Base-by-base conservation (phyloP, 2,888 invertebrate species). In the Creontiades dilutus region DNA sequence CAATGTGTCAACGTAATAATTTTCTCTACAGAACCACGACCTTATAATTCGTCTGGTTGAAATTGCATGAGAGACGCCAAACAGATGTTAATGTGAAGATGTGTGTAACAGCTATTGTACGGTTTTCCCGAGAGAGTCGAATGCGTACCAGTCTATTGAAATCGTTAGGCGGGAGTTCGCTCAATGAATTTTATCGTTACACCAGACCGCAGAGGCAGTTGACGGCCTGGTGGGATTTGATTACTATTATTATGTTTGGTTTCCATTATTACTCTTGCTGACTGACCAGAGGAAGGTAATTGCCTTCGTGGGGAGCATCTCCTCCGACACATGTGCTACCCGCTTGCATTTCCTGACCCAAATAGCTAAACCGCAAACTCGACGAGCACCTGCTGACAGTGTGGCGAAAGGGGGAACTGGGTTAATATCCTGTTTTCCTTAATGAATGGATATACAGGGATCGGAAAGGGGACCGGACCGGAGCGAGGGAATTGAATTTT, bases 191-290 rank as follows among this genome's bases (percentile, higher is more conserved):
- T 47, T 78, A 78, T 78, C 19, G 78, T 78, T 78, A 78, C 46
- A 46, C 78, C 68, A 61, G 76, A 76, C 76, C 76, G 16, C 28
- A 28, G n/a, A 28, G 27, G 16, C 76, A 78, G 78, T 78, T 46
- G 78, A 78, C 46, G 46, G 46, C 78, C 78, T 47, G 78, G 78
- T 46, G 57, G 28, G 75, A 85, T 85, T 57, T 68, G 86, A 86
- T 86, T 75, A 86, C 86, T 75, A 86, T 86, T 46, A 86, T 86
- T 86, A 86, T 86, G 86, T 86, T 86, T 86, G 76, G 86, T 86
- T 86, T 86, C 86, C 86, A 86, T 86, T 86, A 86, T 86, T 86
- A 86, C 86, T 68, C 47, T 19, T 78, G 86, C 76, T 86, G 75
- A 76, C 68, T 47, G 48, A 86, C 76, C 68, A 68, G 48, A 23